Evolutionary conservation across 2,113 vertebrate species (phyloP), one percentile per base, ranked within the genome.

Genomic region (Macquaria australasica): DNA sequence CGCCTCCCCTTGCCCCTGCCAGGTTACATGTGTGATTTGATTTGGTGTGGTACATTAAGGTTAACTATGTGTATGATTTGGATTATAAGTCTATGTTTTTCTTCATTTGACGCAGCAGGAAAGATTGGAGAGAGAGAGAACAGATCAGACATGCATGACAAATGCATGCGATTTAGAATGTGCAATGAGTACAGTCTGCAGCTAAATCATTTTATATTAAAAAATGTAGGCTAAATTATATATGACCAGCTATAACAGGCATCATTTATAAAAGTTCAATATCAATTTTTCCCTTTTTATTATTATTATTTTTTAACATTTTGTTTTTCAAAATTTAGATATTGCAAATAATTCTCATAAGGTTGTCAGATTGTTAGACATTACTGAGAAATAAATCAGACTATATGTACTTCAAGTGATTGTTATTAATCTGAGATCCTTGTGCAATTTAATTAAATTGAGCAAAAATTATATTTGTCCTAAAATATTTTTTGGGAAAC

Each of bases 1-100:
- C 39, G 3, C 20, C 21, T 8, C 20, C 55, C 8, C n/a, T 34
- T 63, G 18, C 16, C 6, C 10, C 39, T 16, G 10, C 23, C 2
- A 7, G 34, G 39, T 84, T 70, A 58, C 53, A 56, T 60, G 63
- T 48, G 39, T 53, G 18, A 53, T 56, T 73, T 55, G 18, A 70
- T 72, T 56, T 69, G 4, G 18, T 41, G n/a, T 39, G 43, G 23
- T 53, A 21, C 11, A 62, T 48, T 63, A 37, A 45, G 21, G 37
- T 10, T 4, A 20, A 48, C 8, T 60, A 48, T 15, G 31, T 64
- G 10, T 15, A 69, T 62, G 10, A 62, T 43, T 43, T 60, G 12
- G 5, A 25, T 37, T 10, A 28, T 7, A 10, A 53, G 3, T 68
- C 23, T 2, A 50, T 60, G 21, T 15, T 31, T 70, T 58, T 81